phyloP scores from a whole-genome alignment of 2,888 invertebrate genomes.

The Phorcus lineatus region DNA sequence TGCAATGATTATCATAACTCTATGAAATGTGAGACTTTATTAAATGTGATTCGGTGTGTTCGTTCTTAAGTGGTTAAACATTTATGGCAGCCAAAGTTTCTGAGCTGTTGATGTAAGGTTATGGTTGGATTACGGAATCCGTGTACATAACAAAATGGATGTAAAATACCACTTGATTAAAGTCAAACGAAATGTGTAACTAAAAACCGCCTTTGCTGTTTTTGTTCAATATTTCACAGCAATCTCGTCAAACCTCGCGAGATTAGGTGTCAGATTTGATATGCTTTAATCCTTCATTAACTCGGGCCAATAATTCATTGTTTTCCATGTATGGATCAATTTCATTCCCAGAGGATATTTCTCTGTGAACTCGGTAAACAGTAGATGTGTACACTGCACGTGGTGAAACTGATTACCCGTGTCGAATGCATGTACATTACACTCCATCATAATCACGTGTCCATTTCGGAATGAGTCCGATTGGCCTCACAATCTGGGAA shows the following conservation, averaged over 20 bases:
- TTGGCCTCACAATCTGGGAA: too few relatives aligned
- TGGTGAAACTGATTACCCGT: conserved; percentile 3
- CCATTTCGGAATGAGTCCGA: too few relatives aligned
- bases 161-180: conserved; percentile 27
- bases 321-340: neutral
- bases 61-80: too few relatives aligned
- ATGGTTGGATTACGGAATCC: neutral
- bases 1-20: too few relatives aligned
- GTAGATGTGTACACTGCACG: neutral
- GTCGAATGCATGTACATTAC: neutral
- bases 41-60: too few relatives aligned
- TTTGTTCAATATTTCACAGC: conserved; percentile 23
- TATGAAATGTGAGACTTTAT: too few relatives aligned
- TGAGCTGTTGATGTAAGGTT: too few relatives aligned
- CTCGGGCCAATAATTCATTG: conserved; percentile 16
- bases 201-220: conserved; percentile 20
- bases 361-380: conserved; percentile 9
- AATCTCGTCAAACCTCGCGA: conserved; percentile 16
- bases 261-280: conserved; percentile 11
- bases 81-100: too few relatives aligned
- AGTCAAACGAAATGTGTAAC: conserved; percentile 22
- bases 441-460: too few relatives aligned
- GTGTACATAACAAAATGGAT: conserved; percentile 21
- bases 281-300: conserved; percentile 18
- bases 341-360: conserved; percentile 9